Conservation (phyloP, 2,113 vertebrate species). For the Calyptommatus sinebrachiatus region DNA sequence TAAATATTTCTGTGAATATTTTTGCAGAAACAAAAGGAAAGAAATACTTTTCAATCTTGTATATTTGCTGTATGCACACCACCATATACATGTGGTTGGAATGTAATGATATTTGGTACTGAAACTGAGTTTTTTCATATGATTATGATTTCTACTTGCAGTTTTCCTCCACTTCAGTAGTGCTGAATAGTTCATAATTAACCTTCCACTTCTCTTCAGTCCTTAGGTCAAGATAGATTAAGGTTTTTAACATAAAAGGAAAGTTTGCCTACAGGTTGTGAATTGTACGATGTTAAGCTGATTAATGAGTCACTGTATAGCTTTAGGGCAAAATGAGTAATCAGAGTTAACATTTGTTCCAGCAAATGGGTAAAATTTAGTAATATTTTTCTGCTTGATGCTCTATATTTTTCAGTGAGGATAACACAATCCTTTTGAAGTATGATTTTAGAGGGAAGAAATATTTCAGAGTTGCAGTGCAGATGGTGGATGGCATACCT, state of each 20-base stretch:
- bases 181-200: not conserved
- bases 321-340: not conserved
- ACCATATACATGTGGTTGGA: not conserved
- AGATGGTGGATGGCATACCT: not conserved
- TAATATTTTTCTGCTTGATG: not conserved
- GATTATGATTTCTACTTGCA: not conserved
- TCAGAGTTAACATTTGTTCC: not conserved
- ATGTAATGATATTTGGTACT: too few species aligned
- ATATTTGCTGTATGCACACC: not conserved
- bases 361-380: not conserved
- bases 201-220: not conserved
- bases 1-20: not conserved
- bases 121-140: not conserved
- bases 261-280: not conserved
- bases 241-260: not conserved
- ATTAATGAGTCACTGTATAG: not conserved
- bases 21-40: not conserved
- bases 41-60: not conserved
- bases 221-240: not conserved
- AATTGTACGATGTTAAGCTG: not conserved
- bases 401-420: not conserved
- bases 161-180: not conserved
- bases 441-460: too few species aligned
- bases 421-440: not conserved
- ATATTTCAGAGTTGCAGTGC: too few species aligned